Percentiles rank a stretch among this genome's conserved stretches.
phyloP scores from a whole-genome alignment of 1,140 invertebrate species.

The Drosophila melanica region DNA sequence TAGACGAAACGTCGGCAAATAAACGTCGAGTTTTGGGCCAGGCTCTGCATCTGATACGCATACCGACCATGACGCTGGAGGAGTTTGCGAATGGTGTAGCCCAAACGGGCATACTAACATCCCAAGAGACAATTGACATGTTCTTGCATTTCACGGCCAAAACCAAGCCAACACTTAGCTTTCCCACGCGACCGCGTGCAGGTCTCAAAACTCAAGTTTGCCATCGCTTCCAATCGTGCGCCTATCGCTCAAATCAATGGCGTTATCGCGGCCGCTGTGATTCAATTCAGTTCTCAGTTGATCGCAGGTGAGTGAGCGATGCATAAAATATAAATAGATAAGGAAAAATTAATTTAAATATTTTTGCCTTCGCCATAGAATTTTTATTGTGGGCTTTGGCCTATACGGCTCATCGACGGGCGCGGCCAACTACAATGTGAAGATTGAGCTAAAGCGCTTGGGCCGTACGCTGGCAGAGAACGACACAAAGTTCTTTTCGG shows the following conservation, averaged over 20 bases:
- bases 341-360: not conserved
- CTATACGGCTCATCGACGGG: slow-evolving; percentile 96
- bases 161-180: slow-evolving; percentile 92
- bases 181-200: slow-evolving; percentile 91
- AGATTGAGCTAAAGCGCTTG: slow-evolving; percentile 94
- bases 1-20: slow-evolving; percentile 90
- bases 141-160: slow-evolving; percentile 95
- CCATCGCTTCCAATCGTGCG: slow-evolving; percentile 97
- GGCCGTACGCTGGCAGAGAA: slow-evolving; percentile 94
- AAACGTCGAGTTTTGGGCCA: slow-evolving; percentile 90
- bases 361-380: slow-evolving; percentile 84
- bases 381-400: slow-evolving; percentile 96
- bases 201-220: slow-evolving; percentile 96
- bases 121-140: slow-evolving; percentile 95
- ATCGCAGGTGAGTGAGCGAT: slow-evolving; percentile 85
- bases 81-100: slow-evolving; percentile 96
- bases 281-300: slow-evolving; percentile 96
- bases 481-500: slow-evolving; percentile 96
- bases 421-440: slow-evolving; percentile 95
- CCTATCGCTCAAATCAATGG: slow-evolving; percentile 98
- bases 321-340: not conserved
- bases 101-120: slow-evolving; percentile 93
- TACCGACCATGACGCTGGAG: slow-evolving; percentile 95
- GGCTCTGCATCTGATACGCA: slow-evolving; percentile 93
- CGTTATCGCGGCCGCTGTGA: slow-evolving; percentile 95